Base-by-base conservation (phyloP, 1,140 invertebrate genomes). In the Brachionus angularis region DNA sequence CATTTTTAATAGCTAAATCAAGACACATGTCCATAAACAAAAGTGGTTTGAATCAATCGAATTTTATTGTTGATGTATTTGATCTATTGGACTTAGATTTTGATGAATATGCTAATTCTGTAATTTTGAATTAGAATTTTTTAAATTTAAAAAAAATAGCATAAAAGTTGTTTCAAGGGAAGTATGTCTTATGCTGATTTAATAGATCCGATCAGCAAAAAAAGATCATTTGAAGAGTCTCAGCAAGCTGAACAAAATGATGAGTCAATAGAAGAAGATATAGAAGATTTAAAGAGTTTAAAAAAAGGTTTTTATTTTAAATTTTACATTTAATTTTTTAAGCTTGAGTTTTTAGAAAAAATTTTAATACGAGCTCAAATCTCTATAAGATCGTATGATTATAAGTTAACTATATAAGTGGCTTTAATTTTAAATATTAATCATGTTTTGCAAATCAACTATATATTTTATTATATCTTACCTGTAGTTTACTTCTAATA, bases 11-110 rank as follows among this genome's bases (percentile, higher is more conserved):
- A 14, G 3, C 36, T 10, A 67, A 50, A 50, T 47, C 46, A 47
- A 10, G 62, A n/a, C 62, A 67, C 47, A 7, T 31, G 3, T 47
- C 42, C 10, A 14, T 31, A 3, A 67, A 47, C 23, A 47, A 46
- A 29, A 47, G 21, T 21, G 23, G 47, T 12, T 25, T 50, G 16
- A 16, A 23, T 5, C 62, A 47, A 18, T 33, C 33, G 34, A 46
- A 33, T 21, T 67, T 67, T 36, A 67, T 67, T n/a, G 12, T 27
- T 18, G 62, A 67, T 67, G 62, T 67, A 34, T 67, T 67, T 21
- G 12, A 29, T 16, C 5, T 46, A 16, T 12, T 67, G 2, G 44
- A 34, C 25, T 27, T 67, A 16, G 34, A 67, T 36, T 46, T 67
- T 46, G 62, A 67, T 23, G 62, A 67, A 29, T 67, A 47, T 47